phyloP scores from a whole-genome alignment of 2,113 vertebrate species.

The Ochotona princeps region DNA sequence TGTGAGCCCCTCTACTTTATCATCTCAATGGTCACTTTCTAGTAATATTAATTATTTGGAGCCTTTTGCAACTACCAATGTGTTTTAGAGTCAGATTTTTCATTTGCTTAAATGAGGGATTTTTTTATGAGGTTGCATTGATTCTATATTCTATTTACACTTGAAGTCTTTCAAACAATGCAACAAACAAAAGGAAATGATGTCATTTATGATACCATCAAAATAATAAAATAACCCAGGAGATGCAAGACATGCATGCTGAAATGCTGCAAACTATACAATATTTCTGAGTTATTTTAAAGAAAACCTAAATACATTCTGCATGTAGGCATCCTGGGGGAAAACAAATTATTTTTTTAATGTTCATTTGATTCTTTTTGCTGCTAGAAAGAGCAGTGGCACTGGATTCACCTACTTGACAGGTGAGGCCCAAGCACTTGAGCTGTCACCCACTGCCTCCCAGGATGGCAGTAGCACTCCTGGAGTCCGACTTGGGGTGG shows the following conservation, averaged over 20 bases:
- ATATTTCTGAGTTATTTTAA: background rate
- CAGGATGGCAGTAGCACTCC: too few species aligned
- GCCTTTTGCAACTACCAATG: background rate
- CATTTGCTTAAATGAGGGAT: background rate
- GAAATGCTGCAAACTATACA: background rate
- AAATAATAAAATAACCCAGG: background rate
- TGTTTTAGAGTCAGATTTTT: slow-evolving; percentile 29
- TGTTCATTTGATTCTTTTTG: too few species aligned
- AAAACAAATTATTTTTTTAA: background rate
- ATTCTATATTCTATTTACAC: background rate
- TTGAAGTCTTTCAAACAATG: background rate
- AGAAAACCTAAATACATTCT: background rate
- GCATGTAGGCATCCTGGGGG: too few species aligned
- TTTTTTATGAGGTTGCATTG: background rate
- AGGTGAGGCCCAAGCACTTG: too few species aligned
- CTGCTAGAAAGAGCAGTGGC: too few species aligned
- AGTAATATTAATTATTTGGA: background rate
- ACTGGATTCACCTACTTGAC: too few species aligned
- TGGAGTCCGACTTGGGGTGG: too few species aligned
- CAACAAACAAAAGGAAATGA: background rate
- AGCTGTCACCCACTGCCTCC: too few species aligned
- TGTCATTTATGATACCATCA: background rate
- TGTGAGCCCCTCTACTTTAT: background rate
- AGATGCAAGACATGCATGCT: background rate
- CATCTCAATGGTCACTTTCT: background rate